Conservation (phyloP, 2,113 vertebrate genomes). For the Notothenia coriiceps region DNA sequence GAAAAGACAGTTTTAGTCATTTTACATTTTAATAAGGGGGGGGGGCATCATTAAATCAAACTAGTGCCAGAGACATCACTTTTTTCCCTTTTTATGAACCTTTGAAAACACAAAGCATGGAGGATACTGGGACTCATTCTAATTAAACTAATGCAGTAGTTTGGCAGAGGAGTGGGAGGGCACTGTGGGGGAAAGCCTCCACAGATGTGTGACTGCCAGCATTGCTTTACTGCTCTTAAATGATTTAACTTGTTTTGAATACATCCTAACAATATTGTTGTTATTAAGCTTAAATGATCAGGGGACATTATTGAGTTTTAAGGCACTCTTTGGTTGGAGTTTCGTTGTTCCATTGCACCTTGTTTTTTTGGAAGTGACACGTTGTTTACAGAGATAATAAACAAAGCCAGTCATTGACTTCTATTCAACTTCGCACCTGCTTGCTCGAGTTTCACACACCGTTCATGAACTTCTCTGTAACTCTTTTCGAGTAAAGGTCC, state of each 20-base stretch:
- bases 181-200: not conserved
- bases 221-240: not conserved
- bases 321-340: not conserved
- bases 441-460: too few species aligned
- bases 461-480: too few species aligned
- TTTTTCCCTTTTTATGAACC: slow-evolving; percentile 15
- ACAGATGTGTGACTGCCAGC: not conserved
- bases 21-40: slow-evolving; percentile 33
- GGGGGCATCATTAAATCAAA: slow-evolving; percentile 45
- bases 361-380: too few species aligned
- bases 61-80: slow-evolving; percentile 16
- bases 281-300: not conserved
- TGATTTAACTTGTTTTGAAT: not conserved
- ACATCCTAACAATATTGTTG: not conserved
- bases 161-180: slow-evolving; percentile 34
- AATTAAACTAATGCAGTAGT: slow-evolving; percentile 35
- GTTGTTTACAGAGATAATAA: too few species aligned
- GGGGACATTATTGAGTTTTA: not conserved
- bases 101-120: slow-evolving; percentile 40
- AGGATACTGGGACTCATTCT: slow-evolving; percentile 27
- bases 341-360: not conserved
- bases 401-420: too few species aligned
- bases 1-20: slow-evolving; percentile 22
- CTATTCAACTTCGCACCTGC: too few species aligned
- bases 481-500: too few species aligned